Percentiles rank a stretch among this genome's conserved stretches.
Evolutionary conservation across 2,888 invertebrate genomes (phyloP).

Genomic region (Platycheirus albimanus): DNA sequence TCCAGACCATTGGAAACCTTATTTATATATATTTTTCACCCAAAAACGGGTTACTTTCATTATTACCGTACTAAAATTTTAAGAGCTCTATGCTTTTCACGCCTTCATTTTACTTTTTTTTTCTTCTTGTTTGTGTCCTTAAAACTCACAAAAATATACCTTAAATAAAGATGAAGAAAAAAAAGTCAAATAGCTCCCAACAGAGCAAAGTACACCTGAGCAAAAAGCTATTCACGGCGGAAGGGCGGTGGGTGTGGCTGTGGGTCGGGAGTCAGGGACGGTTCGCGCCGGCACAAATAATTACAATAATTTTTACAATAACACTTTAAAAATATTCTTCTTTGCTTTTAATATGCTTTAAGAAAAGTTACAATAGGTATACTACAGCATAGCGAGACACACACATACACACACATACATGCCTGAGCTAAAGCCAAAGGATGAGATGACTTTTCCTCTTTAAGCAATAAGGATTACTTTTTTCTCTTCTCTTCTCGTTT

Average conservation of each 20-base stretch:
- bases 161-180: background rate
- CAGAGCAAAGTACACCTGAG: constrained; percentile 34
- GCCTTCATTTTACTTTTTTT: constrained; percentile 8
- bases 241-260: background rate
- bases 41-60: constrained; percentile 42
- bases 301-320: constrained; percentile 64
- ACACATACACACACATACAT: background rate
- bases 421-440: background rate
- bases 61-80: constrained; percentile 51
- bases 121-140: background rate
- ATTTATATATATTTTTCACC: constrained; percentile 41
- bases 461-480: constrained; percentile 51
- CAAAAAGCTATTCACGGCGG: background rate
- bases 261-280: too few species aligned
- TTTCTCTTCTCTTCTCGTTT: too few species aligned
- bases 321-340: constrained; percentile 56
- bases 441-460: constrained; percentile 59
- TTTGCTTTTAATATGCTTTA: background rate
- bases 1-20: constrained; percentile 41
- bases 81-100: constrained; percentile 52
- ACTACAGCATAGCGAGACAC: constrained; percentile 4
- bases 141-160: background rate
- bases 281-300: constrained; percentile 20
- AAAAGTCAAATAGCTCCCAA: constrained; percentile 24
- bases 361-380: constrained; percentile 12